These are phyloP conservation scores for Anoura caudifer DNA, from an alignment of 2,113 vertebrate species.

Conservation along the genomic window DNA sequence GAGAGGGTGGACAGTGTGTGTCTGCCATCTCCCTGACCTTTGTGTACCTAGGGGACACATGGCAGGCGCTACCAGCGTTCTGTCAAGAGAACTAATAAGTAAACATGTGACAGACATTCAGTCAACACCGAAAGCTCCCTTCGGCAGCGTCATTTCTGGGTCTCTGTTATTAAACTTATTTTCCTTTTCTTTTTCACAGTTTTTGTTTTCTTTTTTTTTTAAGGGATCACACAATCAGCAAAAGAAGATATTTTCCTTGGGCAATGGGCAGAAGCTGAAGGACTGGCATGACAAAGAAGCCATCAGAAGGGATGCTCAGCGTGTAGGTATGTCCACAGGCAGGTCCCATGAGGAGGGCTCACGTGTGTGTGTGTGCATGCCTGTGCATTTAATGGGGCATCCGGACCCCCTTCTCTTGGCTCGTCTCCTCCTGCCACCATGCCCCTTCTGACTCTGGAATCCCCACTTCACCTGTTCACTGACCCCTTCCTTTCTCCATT, in stretches of 20 bases:
- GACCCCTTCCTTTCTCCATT: background rate
- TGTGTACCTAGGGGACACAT: background rate
- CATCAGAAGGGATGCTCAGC: conserved; percentile 87
- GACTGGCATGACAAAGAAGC: conserved; percentile 94
- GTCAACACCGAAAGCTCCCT: background rate
- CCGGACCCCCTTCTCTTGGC: background rate
- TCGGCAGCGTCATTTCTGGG: too few relatives aligned
- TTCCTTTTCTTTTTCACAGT: background rate
- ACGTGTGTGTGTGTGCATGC: rapidly evolving
- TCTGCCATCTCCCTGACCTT: background rate
- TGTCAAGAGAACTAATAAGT: background rate
- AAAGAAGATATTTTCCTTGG: conserved; percentile 79
- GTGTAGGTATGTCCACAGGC: conserved; percentile 82
- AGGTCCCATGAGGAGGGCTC: background rate
- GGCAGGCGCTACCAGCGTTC: background rate
- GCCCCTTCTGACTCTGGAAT: background rate
- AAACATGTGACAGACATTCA: background rate
- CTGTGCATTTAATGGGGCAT: background rate
- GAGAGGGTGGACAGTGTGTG: rapidly evolving
- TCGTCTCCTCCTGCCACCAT: background rate
- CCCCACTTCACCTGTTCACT: background rate
- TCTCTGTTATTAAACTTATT: background rate
- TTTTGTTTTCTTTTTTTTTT: conserved; percentile 1
- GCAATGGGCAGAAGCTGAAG: conserved; percentile 82
- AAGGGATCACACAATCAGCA: conserved; percentile 82